Percentiles rank a stretch among this genome's conserved stretches.
Evolutionary conservation across 2,888 invertebrate genomes (phyloP).

Genomic region (Cantharis flavilabris): DNA sequence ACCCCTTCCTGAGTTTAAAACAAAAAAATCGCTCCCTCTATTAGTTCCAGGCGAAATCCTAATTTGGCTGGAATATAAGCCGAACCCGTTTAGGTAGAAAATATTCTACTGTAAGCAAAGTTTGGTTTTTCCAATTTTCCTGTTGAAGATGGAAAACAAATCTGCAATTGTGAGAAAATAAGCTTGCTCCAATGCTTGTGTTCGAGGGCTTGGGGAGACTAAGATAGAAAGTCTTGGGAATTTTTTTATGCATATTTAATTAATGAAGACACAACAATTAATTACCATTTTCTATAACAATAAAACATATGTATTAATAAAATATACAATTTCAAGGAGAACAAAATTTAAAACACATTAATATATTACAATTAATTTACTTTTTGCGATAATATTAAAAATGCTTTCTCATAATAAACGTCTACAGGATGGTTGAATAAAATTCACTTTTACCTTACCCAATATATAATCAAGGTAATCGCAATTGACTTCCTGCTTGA

Average conservation of each 20-base stretch:
- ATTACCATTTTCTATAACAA: conserved; percentile 9
- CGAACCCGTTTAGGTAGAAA: too few species aligned
- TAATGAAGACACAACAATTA: conserved; percentile 10
- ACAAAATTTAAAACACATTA: neutral
- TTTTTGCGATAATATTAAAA: neutral
- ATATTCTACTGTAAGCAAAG: too few species aligned
- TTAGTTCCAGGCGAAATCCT: too few species aligned
- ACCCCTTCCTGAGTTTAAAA: too few species aligned
- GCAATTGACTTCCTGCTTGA: neutral
- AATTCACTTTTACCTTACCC: neutral
- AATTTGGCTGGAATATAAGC: too few species aligned
- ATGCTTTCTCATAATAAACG: neutral
- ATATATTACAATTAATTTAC: neutral
- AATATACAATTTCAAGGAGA: neutral
- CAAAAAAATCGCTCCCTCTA: too few species aligned
- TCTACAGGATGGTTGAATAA: neutral
- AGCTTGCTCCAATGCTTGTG: too few species aligned
- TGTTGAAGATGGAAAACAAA: too few species aligned
- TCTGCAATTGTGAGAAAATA: too few species aligned
- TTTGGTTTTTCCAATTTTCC: too few species aligned
- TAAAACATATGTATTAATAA: conserved; percentile 5
- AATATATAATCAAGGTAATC: neutral
- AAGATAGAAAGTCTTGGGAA: too few species aligned
- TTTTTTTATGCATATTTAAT: neutral
- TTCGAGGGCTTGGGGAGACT: too few species aligned